These are phyloP conservation scores for Drosophila saltans DNA, from an alignment of 1,140 invertebrate species.

Conservation along the genomic window DNA sequence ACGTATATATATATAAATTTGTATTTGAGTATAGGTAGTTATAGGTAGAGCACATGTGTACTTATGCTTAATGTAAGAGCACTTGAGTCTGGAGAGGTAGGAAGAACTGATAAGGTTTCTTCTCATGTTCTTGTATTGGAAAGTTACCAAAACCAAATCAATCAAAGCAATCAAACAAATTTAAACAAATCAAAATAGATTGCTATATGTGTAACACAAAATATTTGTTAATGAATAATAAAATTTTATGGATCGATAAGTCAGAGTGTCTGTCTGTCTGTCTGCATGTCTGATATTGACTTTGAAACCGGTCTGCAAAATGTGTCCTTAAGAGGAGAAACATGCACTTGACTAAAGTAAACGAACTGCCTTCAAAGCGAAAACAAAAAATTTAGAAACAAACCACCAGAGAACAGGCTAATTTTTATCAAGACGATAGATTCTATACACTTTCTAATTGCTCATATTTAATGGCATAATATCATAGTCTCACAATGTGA, in stretches of 20 bases:
- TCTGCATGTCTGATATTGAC: slow-evolving; percentile 16
- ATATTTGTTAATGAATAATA: slow-evolving; percentile 26
- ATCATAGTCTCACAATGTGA: background rate
- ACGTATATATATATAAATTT: slow-evolving; percentile 7
- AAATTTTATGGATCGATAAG: slow-evolving; percentile 47
- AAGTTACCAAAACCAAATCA: slow-evolving; percentile 73
- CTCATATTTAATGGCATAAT: background rate
- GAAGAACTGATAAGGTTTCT: slow-evolving; percentile 53
- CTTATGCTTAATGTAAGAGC: slow-evolving; percentile 52
- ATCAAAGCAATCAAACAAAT: slow-evolving; percentile 71
- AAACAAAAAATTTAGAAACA: slow-evolving; percentile 20
- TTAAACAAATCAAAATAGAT: slow-evolving; percentile 75
- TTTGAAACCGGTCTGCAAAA: slow-evolving; percentile 60
- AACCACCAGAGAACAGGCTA: background rate
- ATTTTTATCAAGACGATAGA: background rate
- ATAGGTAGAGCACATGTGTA: slow-evolving; percentile 5
- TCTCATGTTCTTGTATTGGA: slow-evolving; percentile 50
- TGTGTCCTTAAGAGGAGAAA: slow-evolving; percentile 66
- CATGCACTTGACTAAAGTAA: slow-evolving; percentile 74
- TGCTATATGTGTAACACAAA: slow-evolving; percentile 55
- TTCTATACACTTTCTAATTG: background rate
- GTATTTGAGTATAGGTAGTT: background rate
- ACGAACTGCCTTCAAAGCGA: slow-evolving; percentile 68
- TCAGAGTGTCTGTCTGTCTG: slow-evolving; percentile 27
- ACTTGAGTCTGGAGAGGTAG: slow-evolving; percentile 38